Percentiles rank a stretch among this genome's conserved stretches.
phyloP scores from a whole-genome alignment of 2,888 invertebrate species.

The Plagodis pulveraria region DNA sequence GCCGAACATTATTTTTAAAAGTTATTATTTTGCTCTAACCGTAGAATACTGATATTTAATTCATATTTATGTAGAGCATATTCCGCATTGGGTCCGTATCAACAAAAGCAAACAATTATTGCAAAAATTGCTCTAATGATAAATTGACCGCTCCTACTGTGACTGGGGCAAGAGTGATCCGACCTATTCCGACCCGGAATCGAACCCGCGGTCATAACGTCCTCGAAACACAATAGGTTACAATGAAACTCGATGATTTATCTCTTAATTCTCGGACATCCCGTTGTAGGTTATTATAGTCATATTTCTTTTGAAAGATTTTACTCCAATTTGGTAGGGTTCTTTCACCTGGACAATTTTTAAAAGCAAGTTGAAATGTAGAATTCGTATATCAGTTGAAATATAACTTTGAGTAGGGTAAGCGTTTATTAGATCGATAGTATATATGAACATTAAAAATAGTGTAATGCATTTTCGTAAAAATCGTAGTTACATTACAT shows the following conservation, averaged over 20 bases:
- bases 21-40: too few relatives aligned
- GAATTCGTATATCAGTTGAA: too few relatives aligned
- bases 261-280: constrained; percentile 76
- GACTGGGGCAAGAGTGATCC: constrained; percentile 71
- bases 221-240: constrained; percentile 73
- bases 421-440: too few relatives aligned
- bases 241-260: constrained; percentile 72
- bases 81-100: constrained; percentile 36
- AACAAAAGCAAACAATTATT: constrained; percentile 79
- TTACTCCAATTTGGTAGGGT: constrained; percentile 36
- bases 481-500: too few relatives aligned
- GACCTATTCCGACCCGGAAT: constrained; percentile 53
- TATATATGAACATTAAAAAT: too few relatives aligned
- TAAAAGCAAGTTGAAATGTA: too few relatives aligned
- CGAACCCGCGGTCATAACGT: constrained; percentile 80
- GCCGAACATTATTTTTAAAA: too few relatives aligned
- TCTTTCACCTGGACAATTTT: constrained; percentile 36
- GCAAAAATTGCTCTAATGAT: constrained; percentile 85
- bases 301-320: constrained; percentile 62
- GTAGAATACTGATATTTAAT: too few relatives aligned
- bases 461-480: too few relatives aligned
- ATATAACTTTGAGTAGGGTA: too few relatives aligned
- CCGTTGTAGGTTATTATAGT: constrained; percentile 66
- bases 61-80: constrained; percentile 61
- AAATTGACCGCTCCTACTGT: constrained; percentile 83